Base-by-base conservation (phyloP, 2,888 invertebrate genomes). In the Rotaria macrura region DNA sequence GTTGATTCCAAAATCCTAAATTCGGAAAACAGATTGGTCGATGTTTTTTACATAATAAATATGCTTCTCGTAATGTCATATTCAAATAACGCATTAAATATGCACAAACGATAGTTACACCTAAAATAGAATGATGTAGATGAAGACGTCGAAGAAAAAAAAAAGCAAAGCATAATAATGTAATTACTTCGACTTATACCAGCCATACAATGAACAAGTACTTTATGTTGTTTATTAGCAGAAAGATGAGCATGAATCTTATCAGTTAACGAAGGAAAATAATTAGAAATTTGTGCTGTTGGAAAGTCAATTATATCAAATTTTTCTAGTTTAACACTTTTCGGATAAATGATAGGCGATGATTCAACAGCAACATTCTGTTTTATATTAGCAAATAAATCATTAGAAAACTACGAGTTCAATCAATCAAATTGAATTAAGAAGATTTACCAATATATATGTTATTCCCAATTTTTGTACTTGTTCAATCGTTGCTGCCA, bases 181-280 rank as follows among this genome's bases (percentile, higher is more conserved):
- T 1, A 29, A 17, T 20, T 65, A 79, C 79, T 79, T 79, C 79
- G 40, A 79, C 43, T 43, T 7, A 79, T 79, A 10, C 79, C 79
- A 43, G 79, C 79, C 79, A 79, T 79, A 43, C 79, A 79, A 79
- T 79, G 79, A 4, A 79, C 43, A 43, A 79, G 43, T 43, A 79
- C 79, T 79, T 79, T 79, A n/a, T 79, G 17, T 79, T 79, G 79
- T 79, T 79, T 79, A 43, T 79, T n/a, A 79, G 43, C 25, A 43
- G 25, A n/a, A 25, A 79, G 43, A 79, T 79, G 79, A n/a, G 9
- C n/a, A 43, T 79, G 79, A 43, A 79, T 79, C 43, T 79, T 79
- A 79, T 79, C 79, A n/a, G 79, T 79, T n/a, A 79, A 38, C 12
- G 43, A 25, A 79, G 43, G 34, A 43, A 79, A 79, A 79, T 43